These are phyloP conservation scores for Nilaparvata lugens DNA, from an alignment of 1,140 invertebrate species.

Conservation along the genomic window DNA sequence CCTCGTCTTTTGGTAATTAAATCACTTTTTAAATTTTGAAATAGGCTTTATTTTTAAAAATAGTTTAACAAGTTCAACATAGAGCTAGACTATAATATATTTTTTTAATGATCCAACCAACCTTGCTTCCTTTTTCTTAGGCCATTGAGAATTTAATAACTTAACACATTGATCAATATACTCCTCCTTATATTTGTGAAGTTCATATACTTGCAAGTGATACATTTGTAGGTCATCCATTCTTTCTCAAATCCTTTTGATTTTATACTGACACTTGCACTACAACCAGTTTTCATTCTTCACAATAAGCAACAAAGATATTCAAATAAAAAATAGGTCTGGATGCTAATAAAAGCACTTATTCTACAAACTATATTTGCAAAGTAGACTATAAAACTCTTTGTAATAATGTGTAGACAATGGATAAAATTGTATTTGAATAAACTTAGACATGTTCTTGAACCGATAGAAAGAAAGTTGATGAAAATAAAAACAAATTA, in stretches of 20 bases:
- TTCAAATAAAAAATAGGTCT: not conserved
- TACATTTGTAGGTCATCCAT: not conserved
- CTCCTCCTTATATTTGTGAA: constrained; percentile 1
- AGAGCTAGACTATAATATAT: not conserved
- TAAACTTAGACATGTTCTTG: no score
- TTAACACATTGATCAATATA: not conserved
- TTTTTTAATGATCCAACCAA: not conserved
- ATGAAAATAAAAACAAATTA: no score
- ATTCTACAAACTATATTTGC: not conserved
- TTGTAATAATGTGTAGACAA: no score
- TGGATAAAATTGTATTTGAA: no score
- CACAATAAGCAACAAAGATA: not conserved
- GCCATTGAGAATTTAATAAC: not conserved
- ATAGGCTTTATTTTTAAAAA: not conserved
- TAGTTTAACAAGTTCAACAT: not conserved
- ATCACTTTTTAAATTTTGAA: not conserved
- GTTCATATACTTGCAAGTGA: not conserved
- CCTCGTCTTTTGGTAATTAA: no score
- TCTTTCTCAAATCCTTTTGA: not conserved
- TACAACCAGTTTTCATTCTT: not conserved
- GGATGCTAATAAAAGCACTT: not conserved
- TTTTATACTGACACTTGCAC: not conserved
- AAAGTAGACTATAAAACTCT: not conserved
- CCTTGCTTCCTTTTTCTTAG: not conserved
- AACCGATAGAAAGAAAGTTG: no score